phyloP scores from a whole-genome alignment of 2,888 invertebrate species.

The Aelia acuminata region DNA sequence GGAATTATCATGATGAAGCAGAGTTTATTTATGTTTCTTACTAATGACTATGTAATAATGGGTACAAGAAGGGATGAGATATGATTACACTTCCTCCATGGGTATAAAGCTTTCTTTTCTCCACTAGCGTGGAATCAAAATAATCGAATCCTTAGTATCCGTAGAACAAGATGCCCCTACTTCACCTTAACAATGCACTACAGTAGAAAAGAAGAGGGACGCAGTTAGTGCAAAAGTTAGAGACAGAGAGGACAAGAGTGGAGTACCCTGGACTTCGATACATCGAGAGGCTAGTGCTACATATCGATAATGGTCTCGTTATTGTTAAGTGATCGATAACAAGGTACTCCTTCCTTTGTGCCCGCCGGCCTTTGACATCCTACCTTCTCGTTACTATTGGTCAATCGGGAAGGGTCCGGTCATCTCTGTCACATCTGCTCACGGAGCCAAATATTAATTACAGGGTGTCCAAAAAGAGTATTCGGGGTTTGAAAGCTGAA shows the following conservation, averaged over 20 bases:
- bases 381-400: not conserved
- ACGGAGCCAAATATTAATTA: not conserved
- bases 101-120: no score
- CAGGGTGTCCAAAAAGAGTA: no score
- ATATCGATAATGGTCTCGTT: conserved; percentile 1
- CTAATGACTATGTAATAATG: no score
- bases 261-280: not conserved
- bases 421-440: not conserved
- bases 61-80: no score
- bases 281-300: not conserved
- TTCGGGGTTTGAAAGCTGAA: no score
- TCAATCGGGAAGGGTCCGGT: not conserved
- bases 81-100: no score
- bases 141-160: no score
- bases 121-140: no score
- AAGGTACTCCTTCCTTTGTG: conserved; percentile 26
- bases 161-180: no score
- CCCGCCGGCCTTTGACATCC: not conserved
- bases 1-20: not conserved
- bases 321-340: conserved; percentile 51
- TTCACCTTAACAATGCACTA: conserved; percentile 7
- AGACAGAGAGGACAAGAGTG: not conserved
- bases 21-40: no score
- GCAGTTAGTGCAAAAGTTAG: not conserved
- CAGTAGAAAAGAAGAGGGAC: not conserved